Percentiles rank a stretch among this genome's conserved stretches.
Conservation (phyloP, 2,797 vertebrate species). For the Phoebastria nigripes region DNA sequence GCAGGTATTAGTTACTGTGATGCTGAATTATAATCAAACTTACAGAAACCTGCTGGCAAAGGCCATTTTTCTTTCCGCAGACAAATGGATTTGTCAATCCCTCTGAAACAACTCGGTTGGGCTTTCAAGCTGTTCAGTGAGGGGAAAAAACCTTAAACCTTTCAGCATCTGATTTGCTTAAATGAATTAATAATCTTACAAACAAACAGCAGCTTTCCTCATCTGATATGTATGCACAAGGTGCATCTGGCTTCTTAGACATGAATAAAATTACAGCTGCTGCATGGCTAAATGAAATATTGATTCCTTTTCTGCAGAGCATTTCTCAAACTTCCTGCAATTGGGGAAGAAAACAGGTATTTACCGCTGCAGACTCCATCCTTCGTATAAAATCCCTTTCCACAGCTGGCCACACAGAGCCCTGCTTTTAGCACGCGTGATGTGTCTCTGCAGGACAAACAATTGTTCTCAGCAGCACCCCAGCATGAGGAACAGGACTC, state of each 20-base stretch:
- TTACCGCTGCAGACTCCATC: slow-evolving; percentile 83
- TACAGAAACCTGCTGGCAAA: slow-evolving; percentile 41
- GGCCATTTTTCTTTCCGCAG: slow-evolving; percentile 3
- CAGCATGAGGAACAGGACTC: slow-evolving; percentile 82
- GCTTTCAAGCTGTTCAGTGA: slow-evolving; percentile 5
- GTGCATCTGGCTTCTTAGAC: background rate
- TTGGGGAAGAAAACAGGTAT: background rate
- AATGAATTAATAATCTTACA: slow-evolving; percentile 44
- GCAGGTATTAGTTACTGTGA: slow-evolving; percentile 14
- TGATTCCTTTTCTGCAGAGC: background rate
- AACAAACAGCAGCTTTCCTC: slow-evolving; percentile 8
- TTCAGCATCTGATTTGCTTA: slow-evolving; percentile 40
- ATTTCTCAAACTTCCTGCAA: background rate
- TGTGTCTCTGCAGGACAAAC: slow-evolving; percentile 78
- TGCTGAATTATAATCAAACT: slow-evolving; percentile 37
- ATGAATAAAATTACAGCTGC: background rate
- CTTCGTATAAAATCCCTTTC: slow-evolving; percentile 74
- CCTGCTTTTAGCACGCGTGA: slow-evolving; percentile 77
- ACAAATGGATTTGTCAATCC: slow-evolving; percentile 56
- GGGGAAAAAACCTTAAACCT: background rate
- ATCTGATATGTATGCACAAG: background rate
- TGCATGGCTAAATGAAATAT: background rate
- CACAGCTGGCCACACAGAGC: slow-evolving; percentile 81
- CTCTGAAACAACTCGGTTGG: slow-evolving; percentile 23
- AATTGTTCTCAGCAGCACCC: slow-evolving; percentile 79